Conservation (phyloP, 1,140 invertebrate species). For the Hyphantria cunea region DNA sequence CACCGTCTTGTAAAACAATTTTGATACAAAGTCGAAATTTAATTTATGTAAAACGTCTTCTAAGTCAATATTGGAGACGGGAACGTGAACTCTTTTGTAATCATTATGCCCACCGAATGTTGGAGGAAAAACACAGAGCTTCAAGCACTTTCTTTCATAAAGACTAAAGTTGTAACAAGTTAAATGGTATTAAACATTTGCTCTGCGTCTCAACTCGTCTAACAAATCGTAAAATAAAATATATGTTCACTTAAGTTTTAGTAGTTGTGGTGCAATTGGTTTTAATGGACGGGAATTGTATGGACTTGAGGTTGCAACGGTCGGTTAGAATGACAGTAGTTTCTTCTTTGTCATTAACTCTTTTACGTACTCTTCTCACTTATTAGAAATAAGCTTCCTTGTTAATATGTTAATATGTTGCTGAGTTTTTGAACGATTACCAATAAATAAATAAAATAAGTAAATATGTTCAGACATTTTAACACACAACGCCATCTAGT, state of each 20-base stretch:
- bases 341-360: no score
- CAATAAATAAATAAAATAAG: no score
- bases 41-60: conserved; percentile 37
- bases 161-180: conserved; percentile 55
- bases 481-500: no score
- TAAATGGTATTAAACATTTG: conserved; percentile 39
- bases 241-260: conserved; percentile 16
- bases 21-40: conserved; percentile 26
- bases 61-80: conserved; percentile 26
- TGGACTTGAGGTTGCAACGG: no score
- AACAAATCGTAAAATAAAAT: conserved; percentile 64
- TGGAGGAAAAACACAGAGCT: conserved; percentile 36
- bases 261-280: no score
- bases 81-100: conserved; percentile 44
- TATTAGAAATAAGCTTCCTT: no score
- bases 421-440: no score
- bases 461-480: no score
- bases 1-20: conserved; percentile 13
- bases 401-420: no score
- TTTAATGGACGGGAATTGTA: no score
- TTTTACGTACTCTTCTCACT: no score
- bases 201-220: conserved; percentile 48
- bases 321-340: no score
- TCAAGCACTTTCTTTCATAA: conserved; percentile 48
- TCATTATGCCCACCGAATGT: conserved; percentile 38